Conservation (phyloP, 2,113 vertebrate species). For the Potamarius usumacintae region DNA sequence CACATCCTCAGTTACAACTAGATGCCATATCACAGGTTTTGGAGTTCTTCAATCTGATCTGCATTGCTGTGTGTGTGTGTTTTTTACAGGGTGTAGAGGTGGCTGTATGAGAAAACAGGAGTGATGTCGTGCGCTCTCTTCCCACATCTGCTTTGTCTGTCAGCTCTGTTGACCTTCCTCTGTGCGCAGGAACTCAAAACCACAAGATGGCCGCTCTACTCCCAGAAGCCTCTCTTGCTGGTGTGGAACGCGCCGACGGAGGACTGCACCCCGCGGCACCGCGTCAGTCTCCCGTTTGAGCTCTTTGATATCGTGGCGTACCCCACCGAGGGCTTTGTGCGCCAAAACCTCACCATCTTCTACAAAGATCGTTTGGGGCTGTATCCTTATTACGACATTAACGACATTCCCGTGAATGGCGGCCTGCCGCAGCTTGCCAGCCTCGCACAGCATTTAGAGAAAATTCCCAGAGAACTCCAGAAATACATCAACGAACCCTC, state of each 20-base stretch:
- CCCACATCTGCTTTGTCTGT: constrained; percentile 58
- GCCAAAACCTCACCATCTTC: constrained; percentile 80
- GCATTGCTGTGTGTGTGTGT: neutral
- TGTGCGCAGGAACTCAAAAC: constrained; percentile 68
- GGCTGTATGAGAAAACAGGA: neutral
- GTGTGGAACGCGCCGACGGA: constrained; percentile 81
- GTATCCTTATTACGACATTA: constrained; percentile 73
- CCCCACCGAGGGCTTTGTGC: constrained; percentile 76
- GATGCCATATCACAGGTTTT: neutral
- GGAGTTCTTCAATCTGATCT: neutral
- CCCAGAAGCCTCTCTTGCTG: constrained; percentile 75
- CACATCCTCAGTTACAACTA: neutral
- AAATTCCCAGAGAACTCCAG: constrained; percentile 67
- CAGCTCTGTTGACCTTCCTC: constrained; percentile 58
- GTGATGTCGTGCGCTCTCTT: neutral
- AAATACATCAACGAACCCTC: constrained; percentile 69
- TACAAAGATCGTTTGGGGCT: constrained; percentile 77
- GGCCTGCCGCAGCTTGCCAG: constrained; percentile 77
- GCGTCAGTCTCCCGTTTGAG: constrained; percentile 66
- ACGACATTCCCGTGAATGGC: constrained; percentile 58
- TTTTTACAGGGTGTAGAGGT: constrained; percentile 18
- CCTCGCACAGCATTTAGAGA: constrained; percentile 67
- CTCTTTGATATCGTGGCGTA: constrained; percentile 77
- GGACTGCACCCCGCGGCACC: constrained; percentile 71
- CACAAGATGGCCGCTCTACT: constrained; percentile 74